Conservation (phyloP, 2,888 invertebrate genomes). For the Brenthis hecate region DNA sequence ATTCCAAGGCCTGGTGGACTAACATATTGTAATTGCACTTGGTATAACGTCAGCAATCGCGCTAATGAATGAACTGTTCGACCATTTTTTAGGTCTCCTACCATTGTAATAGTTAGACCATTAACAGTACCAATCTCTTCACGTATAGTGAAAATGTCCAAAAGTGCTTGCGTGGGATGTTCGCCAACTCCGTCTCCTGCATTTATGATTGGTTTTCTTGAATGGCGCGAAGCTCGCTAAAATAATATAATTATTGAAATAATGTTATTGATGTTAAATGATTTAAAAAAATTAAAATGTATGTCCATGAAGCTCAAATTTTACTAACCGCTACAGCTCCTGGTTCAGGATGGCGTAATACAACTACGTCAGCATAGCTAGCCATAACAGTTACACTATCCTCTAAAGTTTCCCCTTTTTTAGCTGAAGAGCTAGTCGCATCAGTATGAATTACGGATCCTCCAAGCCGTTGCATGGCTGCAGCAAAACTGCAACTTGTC, state of each 20-base stretch:
- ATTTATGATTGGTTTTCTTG: slow-evolving; percentile 96
- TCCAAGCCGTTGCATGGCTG: slow-evolving; percentile 98
- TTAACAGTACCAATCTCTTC: slow-evolving; percentile 99
- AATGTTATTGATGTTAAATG: not conserved
- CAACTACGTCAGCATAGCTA: slow-evolving; percentile 96
- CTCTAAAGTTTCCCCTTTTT: slow-evolving; percentile 98
- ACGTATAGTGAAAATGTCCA: slow-evolving; percentile 98
- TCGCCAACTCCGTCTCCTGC: slow-evolving; percentile 99
- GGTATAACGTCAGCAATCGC: slow-evolving; percentile 95
- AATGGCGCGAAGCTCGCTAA: slow-evolving; percentile 91
- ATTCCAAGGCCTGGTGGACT: slow-evolving; percentile 93
- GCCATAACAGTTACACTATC: slow-evolving; percentile 93
- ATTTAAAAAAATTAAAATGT: not conserved
- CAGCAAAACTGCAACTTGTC: slow-evolving; percentile 97
- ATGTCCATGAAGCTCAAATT: not conserved
- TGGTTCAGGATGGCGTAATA: slow-evolving; percentile 95
- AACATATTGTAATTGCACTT: slow-evolving; percentile 95
- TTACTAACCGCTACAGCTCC: slow-evolving; percentile 92
- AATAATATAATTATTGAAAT: slow-evolving; percentile 34
- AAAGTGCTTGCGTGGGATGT: slow-evolving; percentile 98
- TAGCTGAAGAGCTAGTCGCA: slow-evolving; percentile 94
- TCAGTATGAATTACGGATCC: slow-evolving; percentile 96
- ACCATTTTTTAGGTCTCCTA: slow-evolving; percentile 98
- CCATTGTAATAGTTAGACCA: slow-evolving; percentile 97
- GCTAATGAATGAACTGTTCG: slow-evolving; percentile 99